These are phyloP conservation scores for Petrocephalus schoutedeni DNA, from an alignment of 2,797 vertebrate genomes.

Conservation along the genomic window DNA sequence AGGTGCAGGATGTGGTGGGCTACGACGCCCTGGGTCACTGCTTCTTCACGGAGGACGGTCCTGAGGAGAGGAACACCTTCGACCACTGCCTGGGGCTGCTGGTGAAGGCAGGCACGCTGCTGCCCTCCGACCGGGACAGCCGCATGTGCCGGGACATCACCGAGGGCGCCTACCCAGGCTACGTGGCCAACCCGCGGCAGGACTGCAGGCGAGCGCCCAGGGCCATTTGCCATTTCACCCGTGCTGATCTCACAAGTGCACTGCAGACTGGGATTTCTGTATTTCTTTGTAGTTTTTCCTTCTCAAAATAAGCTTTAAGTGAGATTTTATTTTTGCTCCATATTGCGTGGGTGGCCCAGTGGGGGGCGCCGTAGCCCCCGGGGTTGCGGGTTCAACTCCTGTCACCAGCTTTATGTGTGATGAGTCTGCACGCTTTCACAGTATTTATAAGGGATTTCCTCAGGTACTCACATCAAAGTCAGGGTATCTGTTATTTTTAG, in stretches of 20 bases:
- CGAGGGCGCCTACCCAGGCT: conserved; percentile 78
- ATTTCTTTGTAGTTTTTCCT: background rate
- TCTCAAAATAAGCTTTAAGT: background rate
- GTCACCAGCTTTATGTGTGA: background rate
- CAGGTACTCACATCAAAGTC: background rate
- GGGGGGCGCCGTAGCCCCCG: background rate
- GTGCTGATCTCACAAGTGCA: background rate
- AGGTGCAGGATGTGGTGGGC: conserved; percentile 90
- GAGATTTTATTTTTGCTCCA: background rate
- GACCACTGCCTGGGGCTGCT: conserved; percentile 89
- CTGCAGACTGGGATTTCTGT: background rate
- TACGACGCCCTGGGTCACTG: conserved; percentile 87
- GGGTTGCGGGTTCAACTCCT: background rate
- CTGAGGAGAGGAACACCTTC: conserved; percentile 93
- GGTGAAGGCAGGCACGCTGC: conserved; percentile 80
- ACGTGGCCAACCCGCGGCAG: conserved; percentile 83
- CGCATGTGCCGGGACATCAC: conserved; percentile 87
- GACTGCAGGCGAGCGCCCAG: conserved; percentile 77
- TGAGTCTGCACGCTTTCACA: background rate
- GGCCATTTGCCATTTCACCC: background rate
- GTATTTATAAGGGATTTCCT: background rate
- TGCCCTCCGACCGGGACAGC: conserved; percentile 88
- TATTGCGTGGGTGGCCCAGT: background rate
- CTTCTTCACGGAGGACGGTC: conserved; percentile 92
- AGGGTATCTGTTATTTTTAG: background rate